Evolutionary conservation across 2,797 vertebrate genomes (phyloP), one percentile per base, ranked within the genome.

Genomic region (Takifugu rubripes): DNA sequence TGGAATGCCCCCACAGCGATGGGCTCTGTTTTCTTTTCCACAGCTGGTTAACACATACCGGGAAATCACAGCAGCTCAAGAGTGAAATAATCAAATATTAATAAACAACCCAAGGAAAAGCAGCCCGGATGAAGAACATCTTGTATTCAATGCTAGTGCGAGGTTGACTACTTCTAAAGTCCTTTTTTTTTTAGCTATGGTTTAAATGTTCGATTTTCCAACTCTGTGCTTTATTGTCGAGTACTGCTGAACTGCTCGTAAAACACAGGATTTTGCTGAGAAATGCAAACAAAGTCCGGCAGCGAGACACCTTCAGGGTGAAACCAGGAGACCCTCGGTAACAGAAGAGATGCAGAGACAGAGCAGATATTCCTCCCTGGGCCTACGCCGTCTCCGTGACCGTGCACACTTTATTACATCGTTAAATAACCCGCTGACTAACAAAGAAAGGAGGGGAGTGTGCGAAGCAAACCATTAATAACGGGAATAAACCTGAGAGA

Each of bases 371-470:
- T 59, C 77, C 71, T 81, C 56, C 64, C 49, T 27, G 49, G 61
- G 74, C 40, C 15, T 64, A 59, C 59, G 75, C 77, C 81, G 81
- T 86, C 80, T 79, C 25, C 81, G 70, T 74, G 78, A 74, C 74
- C 11, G 43, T 60, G 55, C 57, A 66, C 74, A 62, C 76, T 88
- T 87, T 87, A 89, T 78, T 80, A 85, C 68, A 58, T 73, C 73
- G 84, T 87, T 85, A 89, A 88, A 88, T 80, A 86, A 84, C 71
- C 70, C 63, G 62, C 64, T 67, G 79, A 74, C 78, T 80, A 83
- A 78, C 75, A 74, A 56, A 83, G 73, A 66, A 82, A 75, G 74
- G 77, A 66, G 59, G 65, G 73, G 61, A 66, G 73, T 68, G 77
- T 69, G 74, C 70, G 56, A 66, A 68, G 60, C 74, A 60, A 57